phyloP scores from a whole-genome alignment of 2,888 invertebrate genomes.

The Tromatobia lineatoria region DNA sequence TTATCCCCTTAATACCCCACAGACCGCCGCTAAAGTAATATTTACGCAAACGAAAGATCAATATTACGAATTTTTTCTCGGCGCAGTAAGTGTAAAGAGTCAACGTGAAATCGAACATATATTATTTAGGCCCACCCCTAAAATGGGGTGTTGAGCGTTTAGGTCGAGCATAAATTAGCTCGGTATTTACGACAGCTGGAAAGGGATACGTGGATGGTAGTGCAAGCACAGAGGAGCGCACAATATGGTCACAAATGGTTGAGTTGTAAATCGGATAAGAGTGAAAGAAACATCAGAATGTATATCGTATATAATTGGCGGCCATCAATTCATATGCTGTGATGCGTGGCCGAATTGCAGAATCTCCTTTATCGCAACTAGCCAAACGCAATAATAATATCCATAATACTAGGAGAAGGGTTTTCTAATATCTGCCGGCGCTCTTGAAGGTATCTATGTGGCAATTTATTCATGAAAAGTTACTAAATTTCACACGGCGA shows the following conservation, averaged over 20 bases:
- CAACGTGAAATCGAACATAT: not conserved
- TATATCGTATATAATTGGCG: not conserved
- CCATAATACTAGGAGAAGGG: too few relatives aligned
- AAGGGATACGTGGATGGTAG: conserved; percentile 43
- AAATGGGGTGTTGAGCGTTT: conserved; percentile 81
- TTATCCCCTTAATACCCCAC: too few relatives aligned
- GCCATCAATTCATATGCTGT: not conserved
- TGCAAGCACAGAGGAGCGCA: conserved; percentile 65
- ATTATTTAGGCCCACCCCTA: conserved; percentile 56
- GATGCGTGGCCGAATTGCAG: not conserved
- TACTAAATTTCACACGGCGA: too few relatives aligned
- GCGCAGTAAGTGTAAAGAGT: not conserved
- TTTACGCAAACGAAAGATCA: not conserved
- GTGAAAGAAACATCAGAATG: conserved; percentile 29
- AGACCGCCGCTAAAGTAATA: too few relatives aligned
- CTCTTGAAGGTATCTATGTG: too few relatives aligned
- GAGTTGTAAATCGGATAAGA: conserved; percentile 60
- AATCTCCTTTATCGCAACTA: not conserved
- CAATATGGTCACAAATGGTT: conserved; percentile 76
- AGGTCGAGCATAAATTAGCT: conserved; percentile 76
- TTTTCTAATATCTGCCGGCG: too few relatives aligned
- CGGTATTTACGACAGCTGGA: conserved; percentile 67
- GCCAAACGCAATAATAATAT: not conserved
- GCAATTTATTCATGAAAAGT: too few relatives aligned
- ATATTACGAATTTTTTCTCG: not conserved